phyloP scores from a whole-genome alignment of 2,888 invertebrate species.

The Phengaris arion region DNA sequence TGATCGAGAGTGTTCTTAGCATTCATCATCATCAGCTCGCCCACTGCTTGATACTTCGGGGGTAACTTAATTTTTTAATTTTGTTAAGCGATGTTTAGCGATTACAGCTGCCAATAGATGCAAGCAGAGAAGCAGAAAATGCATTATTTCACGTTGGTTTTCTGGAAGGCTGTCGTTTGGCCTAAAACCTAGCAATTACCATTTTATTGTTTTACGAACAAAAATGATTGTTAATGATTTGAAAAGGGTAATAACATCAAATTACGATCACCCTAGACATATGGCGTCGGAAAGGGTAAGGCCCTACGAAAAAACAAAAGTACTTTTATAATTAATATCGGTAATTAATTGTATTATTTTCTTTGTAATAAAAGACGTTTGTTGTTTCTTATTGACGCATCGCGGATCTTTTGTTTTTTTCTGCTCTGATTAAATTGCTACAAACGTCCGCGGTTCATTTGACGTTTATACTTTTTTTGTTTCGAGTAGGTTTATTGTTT shows the following conservation, averaged over 20 bases:
- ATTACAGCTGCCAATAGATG: too few relatives aligned
- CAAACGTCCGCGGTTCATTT: conserved; percentile 43
- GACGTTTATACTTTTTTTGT: conserved; percentile 38
- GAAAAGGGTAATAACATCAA: conserved; percentile 17
- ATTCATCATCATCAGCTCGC: too few relatives aligned
- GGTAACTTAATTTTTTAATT: too few relatives aligned
- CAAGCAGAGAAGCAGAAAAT: too few relatives aligned
- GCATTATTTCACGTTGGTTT: too few relatives aligned
- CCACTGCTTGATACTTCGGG: too few relatives aligned
- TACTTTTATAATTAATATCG: conserved; percentile 69
- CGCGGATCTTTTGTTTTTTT: conserved; percentile 43
- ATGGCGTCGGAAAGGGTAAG: conserved; percentile 29
- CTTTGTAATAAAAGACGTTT: conserved; percentile 48
- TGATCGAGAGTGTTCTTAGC: too few relatives aligned
- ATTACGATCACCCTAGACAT: conserved; percentile 43
- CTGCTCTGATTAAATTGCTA: conserved; percentile 44
- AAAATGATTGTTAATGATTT: conserved; percentile 12
- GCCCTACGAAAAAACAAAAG: conserved; percentile 57
- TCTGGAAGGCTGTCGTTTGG: too few relatives aligned
- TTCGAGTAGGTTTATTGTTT: conserved; percentile 34
- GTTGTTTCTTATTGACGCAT: conserved; percentile 42
- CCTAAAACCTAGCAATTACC: background rate
- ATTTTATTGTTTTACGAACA: conserved; percentile 10
- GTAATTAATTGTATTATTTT: conserved; percentile 70
- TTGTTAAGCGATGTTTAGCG: too few relatives aligned